A percentile compares a stretch with the other conserved stretches of the same genome.
These are phyloP conservation scores for Vireo altiloquus DNA, from an alignment of 2,113 vertebrate genomes.

Conservation along the genomic window DNA sequence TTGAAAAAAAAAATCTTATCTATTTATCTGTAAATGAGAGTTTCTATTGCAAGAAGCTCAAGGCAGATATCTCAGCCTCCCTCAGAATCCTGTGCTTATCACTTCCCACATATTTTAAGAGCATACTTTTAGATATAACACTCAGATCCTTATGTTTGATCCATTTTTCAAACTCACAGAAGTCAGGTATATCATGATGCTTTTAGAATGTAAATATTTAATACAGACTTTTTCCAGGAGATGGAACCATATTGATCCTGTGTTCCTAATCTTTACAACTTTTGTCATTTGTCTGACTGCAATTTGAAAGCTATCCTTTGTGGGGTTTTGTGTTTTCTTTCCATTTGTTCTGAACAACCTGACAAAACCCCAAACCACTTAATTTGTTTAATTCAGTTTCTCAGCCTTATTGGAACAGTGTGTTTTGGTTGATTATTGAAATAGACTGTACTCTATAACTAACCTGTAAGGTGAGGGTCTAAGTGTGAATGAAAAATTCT, in stretches of 20 bases:
- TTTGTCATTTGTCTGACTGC: not conserved
- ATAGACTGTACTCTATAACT: not conserved
- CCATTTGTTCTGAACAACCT: not conserved
- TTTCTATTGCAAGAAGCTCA: not conserved
- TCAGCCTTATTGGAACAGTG: not conserved
- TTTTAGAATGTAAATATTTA: conserved; percentile 24
- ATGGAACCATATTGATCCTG: not conserved
- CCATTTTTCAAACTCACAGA: not conserved
- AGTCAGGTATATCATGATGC: not conserved
- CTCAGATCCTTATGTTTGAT: not conserved
- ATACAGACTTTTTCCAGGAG: not conserved
- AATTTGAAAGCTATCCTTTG: not conserved
- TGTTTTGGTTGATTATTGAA: not conserved
- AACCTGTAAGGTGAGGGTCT: not conserved
- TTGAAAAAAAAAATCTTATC: not conserved
- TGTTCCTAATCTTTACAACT: not conserved
- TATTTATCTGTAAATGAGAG: not conserved
- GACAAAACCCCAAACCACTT: not conserved
- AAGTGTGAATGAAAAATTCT: not conserved
- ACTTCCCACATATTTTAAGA: not conserved
- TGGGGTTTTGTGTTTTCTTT: not conserved
- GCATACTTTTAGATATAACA: not conserved
- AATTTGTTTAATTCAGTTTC: not conserved
- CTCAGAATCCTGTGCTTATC: not conserved
- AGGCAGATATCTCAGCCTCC: not conserved